Base-by-base conservation (phyloP, 2,113 vertebrate species). In the Vanacampus margaritifer region DNA sequence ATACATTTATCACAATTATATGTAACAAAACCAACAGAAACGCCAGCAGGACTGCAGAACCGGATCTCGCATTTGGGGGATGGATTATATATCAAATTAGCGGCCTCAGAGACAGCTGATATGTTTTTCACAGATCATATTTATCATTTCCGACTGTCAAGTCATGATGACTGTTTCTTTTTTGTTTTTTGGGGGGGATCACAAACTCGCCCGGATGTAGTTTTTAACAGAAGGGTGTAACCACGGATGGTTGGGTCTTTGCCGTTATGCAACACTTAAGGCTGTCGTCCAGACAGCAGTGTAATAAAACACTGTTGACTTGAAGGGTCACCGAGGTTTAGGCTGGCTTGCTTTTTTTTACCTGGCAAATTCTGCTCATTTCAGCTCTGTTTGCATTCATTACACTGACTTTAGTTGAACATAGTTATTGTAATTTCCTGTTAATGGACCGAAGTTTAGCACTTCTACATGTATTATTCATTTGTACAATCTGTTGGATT, bases 281-380 rank as follows among this genome's bases (percentile, higher is more conserved):
- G 80, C 83, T 77, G 76, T 70, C 39, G 16, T 68, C 79, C 23
- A 72, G 64, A 75, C 79, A 78, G 75, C 60, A 59, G 60, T 24
- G 74, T 45, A 35, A 87, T 85, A 84, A 85, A 85, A 81, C 70
- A 70, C 50, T 17, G 37, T 63, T 39, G 67, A 61, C 76, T n/a
- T 37, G 14, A 63, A 19, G 83, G 83, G 83, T 87, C 84, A 79
- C 72, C 72, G 71, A 68, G 57, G 86, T 87, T 89, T 71, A 75
- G 75, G 61, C 69, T 71, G 79, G 76, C 72, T 62, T n/a, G 43
- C n/a, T n/a, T 68, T 79, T 78, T 82, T 78, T 77, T 80, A 73
- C 35, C 43, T 78, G 56, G 81, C 61, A 83, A 79, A 86, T 84
- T 54, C 24, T 48, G 58, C 66, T 80, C 74, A 56, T 60, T 41